Conservation (phyloP, 2,113 vertebrate species). For the Carassius carassius region DNA sequence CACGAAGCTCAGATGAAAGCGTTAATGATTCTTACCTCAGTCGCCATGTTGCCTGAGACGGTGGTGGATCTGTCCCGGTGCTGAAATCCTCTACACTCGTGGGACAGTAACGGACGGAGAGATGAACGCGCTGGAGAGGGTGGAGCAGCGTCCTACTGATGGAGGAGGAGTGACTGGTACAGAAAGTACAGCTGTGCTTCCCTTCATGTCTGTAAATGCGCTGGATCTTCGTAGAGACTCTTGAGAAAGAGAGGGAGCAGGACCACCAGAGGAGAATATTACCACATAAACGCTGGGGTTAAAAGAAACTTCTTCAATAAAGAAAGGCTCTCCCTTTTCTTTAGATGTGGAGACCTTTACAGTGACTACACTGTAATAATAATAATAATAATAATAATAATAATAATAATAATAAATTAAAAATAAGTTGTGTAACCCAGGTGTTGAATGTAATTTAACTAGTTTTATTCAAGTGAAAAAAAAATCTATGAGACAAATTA, state of each 20-base stretch:
- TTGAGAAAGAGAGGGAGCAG: neutral
- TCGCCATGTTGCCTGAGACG: conserved; percentile 71
- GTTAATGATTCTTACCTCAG: conserved; percentile 71
- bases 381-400: neutral
- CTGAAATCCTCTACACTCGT: conserved; percentile 59
- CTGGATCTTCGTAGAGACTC: neutral
- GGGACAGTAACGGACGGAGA: conserved; percentile 59
- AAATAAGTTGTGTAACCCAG: neutral
- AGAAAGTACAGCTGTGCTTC: conserved; percentile 15
- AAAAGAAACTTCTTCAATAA: neutral
- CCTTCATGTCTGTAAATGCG: neutral
- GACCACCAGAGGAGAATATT: conserved; percentile 1
- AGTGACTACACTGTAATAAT: neutral
- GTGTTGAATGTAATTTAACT: neutral
- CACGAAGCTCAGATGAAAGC: conserved; percentile 22
- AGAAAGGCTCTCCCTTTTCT: neutral
- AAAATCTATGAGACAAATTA: no score
- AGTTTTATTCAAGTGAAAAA: no score
- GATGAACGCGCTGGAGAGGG: conserved; percentile 39
- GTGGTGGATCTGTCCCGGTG: conserved; percentile 66
- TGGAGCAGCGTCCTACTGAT: conserved; percentile 22
- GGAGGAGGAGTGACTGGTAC: conserved; percentile 25
- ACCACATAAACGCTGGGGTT: neutral
- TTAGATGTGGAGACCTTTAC: neutral
- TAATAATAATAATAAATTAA: neutral